These are phyloP conservation scores for Phainopepla nitens DNA, from an alignment of 2,113 vertebrate species.

Conservation along the genomic window DNA sequence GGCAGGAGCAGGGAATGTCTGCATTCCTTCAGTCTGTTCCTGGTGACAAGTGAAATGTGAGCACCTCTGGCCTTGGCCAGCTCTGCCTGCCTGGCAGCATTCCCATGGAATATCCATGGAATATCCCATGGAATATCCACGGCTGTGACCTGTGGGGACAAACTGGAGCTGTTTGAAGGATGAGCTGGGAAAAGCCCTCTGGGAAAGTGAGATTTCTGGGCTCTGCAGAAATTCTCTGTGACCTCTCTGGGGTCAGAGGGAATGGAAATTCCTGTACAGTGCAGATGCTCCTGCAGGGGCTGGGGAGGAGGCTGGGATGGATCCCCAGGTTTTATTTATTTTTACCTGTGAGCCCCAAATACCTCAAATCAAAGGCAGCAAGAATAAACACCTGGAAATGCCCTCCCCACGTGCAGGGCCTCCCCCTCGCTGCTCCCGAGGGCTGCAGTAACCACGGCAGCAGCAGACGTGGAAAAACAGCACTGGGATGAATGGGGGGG, in stretches of 20 bases:
- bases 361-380: neutral
- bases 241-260: neutral
- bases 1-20: neutral
- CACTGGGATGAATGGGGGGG: neutral
- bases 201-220: neutral
- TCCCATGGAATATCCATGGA: neutral
- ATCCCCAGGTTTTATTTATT: neutral
- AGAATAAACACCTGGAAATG: neutral
- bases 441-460: neutral
- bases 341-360: neutral
- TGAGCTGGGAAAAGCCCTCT: too few species aligned
- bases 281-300: neutral
- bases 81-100: neutral
- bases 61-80: neutral
- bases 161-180: neutral
- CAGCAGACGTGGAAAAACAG: neutral
- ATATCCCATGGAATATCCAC: too few species aligned
- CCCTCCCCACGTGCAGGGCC: neutral
- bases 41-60: neutral
- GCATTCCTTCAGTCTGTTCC: neutral
- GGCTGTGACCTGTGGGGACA: neutral
- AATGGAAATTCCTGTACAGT: neutral
- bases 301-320: neutral
- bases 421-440: accelerated
- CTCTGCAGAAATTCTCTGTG: too few species aligned